Evolutionary conservation across 2,888 invertebrate species (phyloP), one percentile per base, ranked within the genome.

Genomic region (Ormyrus thymus): DNA sequence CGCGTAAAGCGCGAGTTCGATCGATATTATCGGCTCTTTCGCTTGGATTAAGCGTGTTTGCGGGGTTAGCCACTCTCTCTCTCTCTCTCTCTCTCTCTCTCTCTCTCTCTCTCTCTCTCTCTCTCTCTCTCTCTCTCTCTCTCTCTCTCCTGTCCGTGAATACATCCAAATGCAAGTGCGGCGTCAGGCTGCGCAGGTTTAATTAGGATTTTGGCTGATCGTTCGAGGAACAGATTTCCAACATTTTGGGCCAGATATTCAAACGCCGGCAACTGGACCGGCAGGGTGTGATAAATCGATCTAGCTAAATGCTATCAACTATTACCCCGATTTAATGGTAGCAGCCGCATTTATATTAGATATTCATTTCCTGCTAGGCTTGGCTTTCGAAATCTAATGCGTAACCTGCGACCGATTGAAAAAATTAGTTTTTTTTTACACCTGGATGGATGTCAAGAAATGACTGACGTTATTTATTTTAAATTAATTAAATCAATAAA

Each of bases 11-110:
- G 82, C 85, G 84, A 85, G 84, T 86, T 84, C 86, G 87, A 88
- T 89, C 88, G 88, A 89, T 89, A 89, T 89, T 89, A 89, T 89
- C 88, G 86, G 87, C 86, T 86, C 86, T 88, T 58, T 87, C 85
- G 84, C 83, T 81, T 84, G 88, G 88, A 89, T 89, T 89, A 89
- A 89, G 87, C 88, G 86, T 89, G 89, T 89, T 81, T 74, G 76
- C 66, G 66, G 75, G 71, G 58, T 58, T 75, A 58, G 59, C 11
- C 55, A 10, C n/a, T 51, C 10, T 15, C 6, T 45, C 7, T 58
- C 15, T 29, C 13, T 58, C 45, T 68, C 55, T 13, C 48, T 9
- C 8, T 43, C 29, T 13, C 29, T 6, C 11, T 45, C 51, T n/a
- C 64, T 15, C 8, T 48, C 48, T 11, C 53, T 15, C 64, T 11